phyloP scores from a whole-genome alignment of 2,113 vertebrate genomes.

The Coturnix japonica region DNA sequence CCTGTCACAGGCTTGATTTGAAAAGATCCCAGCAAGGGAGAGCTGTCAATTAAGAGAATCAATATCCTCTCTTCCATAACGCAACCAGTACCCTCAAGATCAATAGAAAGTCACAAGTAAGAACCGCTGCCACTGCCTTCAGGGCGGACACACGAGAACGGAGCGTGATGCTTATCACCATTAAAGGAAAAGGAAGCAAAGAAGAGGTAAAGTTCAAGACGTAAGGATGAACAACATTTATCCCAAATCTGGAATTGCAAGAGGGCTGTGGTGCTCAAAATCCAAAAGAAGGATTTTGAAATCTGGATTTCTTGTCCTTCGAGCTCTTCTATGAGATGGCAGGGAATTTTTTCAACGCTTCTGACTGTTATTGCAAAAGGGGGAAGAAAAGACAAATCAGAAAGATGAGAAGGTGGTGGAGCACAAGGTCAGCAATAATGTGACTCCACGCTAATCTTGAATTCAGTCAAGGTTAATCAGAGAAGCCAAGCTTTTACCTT shows the following conservation, averaged over 20 bases:
- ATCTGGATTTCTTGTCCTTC: background rate
- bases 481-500: conserved; percentile 12
- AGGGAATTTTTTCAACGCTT: background rate
- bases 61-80: background rate
- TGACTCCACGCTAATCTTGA: conserved; percentile 1
- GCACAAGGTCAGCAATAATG: conserved; percentile 43
- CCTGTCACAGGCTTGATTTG: background rate
- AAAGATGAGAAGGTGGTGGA: conserved; percentile 49
- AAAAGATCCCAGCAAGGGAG: background rate
- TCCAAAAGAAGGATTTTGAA: background rate
- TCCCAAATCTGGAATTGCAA: background rate
- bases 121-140: background rate
- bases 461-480: conserved; percentile 54
- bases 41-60: background rate
- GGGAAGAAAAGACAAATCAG: conserved; percentile 50
- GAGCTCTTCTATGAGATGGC: background rate
- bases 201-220: background rate
- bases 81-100: background rate
- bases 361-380: background rate
- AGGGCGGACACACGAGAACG: background rate
- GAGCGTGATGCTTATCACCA: no score
- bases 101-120: background rate
- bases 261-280: background rate
- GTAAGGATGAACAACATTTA: background rate
- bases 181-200: background rate